Conservation (phyloP, 1,140 invertebrate genomes). For the Xylocopa sonorina region DNA sequence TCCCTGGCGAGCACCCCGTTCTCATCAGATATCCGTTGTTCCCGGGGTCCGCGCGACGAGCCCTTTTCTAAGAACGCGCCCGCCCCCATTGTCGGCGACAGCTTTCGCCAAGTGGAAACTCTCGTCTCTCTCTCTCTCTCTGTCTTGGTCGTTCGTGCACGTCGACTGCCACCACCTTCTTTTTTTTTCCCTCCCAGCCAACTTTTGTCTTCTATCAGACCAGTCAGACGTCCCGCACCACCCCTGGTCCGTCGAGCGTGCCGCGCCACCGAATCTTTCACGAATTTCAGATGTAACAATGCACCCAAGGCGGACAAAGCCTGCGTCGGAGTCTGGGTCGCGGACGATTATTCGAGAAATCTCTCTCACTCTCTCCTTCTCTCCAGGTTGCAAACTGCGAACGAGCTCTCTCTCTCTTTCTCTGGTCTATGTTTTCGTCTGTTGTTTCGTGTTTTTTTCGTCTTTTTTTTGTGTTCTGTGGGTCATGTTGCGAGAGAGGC, state of each 20-base stretch:
- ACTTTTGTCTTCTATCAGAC: constrained; percentile 47
- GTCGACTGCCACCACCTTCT: neutral
- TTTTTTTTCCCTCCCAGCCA: constrained; percentile 25
- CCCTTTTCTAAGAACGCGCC: constrained; percentile 49
- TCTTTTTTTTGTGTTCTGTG: neutral
- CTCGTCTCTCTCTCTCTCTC: too few species aligned
- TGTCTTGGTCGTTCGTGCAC: too few species aligned
- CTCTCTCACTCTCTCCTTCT: neutral
- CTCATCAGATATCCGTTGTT: constrained; percentile 60
- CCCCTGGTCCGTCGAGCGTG: too few species aligned
- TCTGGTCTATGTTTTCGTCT: neutral
- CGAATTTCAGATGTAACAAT: constrained; percentile 50
- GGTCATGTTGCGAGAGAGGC: too few species aligned
- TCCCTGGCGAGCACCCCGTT: constrained; percentile 42
- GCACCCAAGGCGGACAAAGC: constrained; percentile 24
- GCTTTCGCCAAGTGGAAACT: constrained; percentile 63
- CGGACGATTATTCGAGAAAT: constrained; percentile 49
- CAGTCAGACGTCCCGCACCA: neutral
- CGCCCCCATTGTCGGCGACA: constrained; percentile 61
- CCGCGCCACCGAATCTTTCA: constrained; percentile 34
- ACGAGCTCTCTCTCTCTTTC: neutral
- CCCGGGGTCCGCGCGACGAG: constrained; percentile 44
- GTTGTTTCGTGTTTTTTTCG: neutral
- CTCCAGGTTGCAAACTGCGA: neutral
- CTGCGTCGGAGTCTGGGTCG: constrained; percentile 32